Base-by-base conservation (phyloP, 64 coral and sea anemone genomes). In the Dendrophyllia cribrosa region DNA sequence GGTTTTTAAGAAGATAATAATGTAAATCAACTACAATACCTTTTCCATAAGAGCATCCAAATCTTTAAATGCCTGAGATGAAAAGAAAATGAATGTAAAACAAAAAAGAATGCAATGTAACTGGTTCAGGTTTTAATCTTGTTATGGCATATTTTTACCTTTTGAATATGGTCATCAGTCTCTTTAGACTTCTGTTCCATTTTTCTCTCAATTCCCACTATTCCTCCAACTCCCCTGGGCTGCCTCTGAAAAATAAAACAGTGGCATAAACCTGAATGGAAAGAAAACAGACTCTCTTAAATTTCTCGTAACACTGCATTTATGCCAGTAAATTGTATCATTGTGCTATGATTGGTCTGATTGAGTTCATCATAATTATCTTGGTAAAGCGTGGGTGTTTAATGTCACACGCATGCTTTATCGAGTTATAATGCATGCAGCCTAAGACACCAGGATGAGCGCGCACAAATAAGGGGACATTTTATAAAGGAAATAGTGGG, bases 11-110 rank as follows among this genome's bases (percentile, higher is more conserved):
- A 5, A 56, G 9, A 14, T 46, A 4, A 6, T 9, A 9, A 11
- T 44, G 12, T 7, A 50, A 49, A 51, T 43, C 4, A 51, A 13
- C 14, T 16, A 24, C 5, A 56, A 16, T 87, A 98, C 96, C 96
- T 98, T 98, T 79, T 98, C 96, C 96, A 98, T 98, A 1, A 98
- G 90, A 55, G 93, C 96, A 89, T 98, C 96, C 66, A 98, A 82
- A 74, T 98, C 96, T 93, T 98, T 98, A 75, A 98, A 98, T 7
- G 96, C 96, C 96, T 98, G 53, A 58, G 10, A 66, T 47, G 12
- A 91, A 47, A 50, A 71, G 6, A 74, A 63, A 17, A 80, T 55
- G 21, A 52, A 16, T 14, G 0, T 10, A 51, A 14, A 43, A 7
- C 45, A 62, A 48, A 22, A 26, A 3, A 45, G 50, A 26, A 44